A percentile compares a stretch with the other conserved stretches of the same genome.
These are phyloP conservation scores for Gulo gulo DNA, from an alignment of 2,113 vertebrate genomes.

Conservation along the genomic window DNA sequence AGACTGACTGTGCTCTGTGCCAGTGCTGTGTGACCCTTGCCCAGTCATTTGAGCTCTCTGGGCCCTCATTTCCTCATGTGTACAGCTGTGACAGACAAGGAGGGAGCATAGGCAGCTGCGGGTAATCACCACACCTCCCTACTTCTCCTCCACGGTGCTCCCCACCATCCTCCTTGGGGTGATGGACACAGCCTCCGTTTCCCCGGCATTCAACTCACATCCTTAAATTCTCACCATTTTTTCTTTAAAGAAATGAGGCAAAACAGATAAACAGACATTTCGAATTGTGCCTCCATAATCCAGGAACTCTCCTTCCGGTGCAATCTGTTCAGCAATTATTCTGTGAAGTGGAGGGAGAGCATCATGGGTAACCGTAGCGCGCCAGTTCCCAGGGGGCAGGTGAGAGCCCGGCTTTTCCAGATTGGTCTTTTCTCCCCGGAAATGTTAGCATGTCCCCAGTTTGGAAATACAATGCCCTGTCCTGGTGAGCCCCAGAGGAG, in stretches of 20 bases:
- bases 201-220: constrained; percentile 24
- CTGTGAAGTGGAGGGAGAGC: background rate
- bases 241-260: constrained; percentile 44
- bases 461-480: background rate
- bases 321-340: constrained; percentile 65
- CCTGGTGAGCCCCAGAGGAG: background rate
- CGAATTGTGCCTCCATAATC: constrained; percentile 61
- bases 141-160: fast-evolving
- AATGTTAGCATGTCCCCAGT: background rate
- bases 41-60: background rate
- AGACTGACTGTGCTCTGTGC: too few relatives aligned
- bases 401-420: background rate
- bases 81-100: background rate
- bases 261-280: constrained; percentile 70
- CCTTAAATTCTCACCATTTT: constrained; percentile 48
- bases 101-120: background rate
- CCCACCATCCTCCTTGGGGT: fast-evolving
- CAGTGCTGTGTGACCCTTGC: background rate
- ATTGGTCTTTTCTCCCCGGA: background rate
- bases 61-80: background rate
- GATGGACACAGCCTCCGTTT: background rate
- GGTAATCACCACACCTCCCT: fast-evolving
- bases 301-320: constrained; percentile 40
- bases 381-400: background rate
- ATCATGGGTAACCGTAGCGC: background rate